Evolutionary conservation across 1,140 invertebrate genomes (phyloP).

Genomic region (Meloidogyne chitwoodi): DNA sequence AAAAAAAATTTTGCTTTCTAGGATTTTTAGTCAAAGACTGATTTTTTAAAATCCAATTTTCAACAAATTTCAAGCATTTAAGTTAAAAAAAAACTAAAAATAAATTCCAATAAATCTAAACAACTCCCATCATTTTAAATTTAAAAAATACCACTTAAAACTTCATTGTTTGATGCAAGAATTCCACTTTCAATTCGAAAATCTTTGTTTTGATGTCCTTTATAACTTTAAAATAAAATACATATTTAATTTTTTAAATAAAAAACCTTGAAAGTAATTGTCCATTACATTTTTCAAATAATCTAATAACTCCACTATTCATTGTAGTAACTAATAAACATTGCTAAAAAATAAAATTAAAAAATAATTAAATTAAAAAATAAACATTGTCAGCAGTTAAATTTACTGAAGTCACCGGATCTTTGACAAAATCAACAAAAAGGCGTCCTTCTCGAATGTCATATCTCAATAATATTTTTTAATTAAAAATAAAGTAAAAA

Average conservation of each 20-base stretch:
- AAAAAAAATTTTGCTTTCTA: too few species aligned
- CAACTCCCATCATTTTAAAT: too few species aligned
- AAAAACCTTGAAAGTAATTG: constrained; percentile 37
- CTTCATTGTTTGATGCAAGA: constrained; percentile 36
- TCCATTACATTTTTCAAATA: constrained; percentile 41
- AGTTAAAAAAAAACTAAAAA: too few species aligned
- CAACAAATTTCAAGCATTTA: too few species aligned
- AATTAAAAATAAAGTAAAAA: not conserved
- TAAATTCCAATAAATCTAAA: too few species aligned
- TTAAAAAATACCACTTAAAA: constrained; percentile 21
- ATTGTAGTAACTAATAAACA: constrained; percentile 36
- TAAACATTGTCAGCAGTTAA: constrained; percentile 39
- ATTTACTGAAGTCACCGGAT: constrained; percentile 23
- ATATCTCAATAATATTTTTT: constrained; percentile 20
- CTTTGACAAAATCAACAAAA: constrained; percentile 36
- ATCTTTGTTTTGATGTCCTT: constrained; percentile 33
- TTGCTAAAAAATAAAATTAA: constrained; percentile 1
- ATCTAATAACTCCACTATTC: constrained; percentile 18
- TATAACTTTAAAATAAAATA: constrained; percentile 25
- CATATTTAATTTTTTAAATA: not conserved
- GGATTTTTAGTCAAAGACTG: too few species aligned
- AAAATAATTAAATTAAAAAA: not conserved
- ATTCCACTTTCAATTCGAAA: constrained; percentile 40
- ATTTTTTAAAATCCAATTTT: too few species aligned
- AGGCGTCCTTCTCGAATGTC: constrained; percentile 42